Percentiles rank a stretch among this genome's conserved stretches.
Conservation (phyloP, 2,888 invertebrate species). For the Cantharis flavilabris region DNA sequence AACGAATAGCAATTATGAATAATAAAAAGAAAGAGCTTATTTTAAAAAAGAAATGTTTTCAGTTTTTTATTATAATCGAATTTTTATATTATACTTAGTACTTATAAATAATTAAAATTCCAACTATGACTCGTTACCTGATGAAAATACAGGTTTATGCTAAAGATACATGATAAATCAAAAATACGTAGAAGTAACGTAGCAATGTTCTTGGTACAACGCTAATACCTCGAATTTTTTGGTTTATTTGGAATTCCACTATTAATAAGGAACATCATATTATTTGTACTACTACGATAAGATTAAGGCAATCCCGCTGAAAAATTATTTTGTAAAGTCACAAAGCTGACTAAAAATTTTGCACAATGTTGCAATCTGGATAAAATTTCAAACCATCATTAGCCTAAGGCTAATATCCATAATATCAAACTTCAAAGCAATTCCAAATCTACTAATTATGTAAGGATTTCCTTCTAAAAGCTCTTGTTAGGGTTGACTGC, state of each 20-base stretch:
- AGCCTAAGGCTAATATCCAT: not conserved
- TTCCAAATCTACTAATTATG: not conserved
- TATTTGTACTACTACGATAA: not conserved
- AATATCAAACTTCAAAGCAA: not conserved
- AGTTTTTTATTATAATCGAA: not conserved
- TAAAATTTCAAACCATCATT: not conserved
- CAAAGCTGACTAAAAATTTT: not conserved
- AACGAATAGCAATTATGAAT: not conserved
- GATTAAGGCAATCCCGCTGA: too few relatives aligned
- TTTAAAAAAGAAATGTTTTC: too few relatives aligned
- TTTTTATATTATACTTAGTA: not conserved
- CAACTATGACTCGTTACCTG: not conserved
- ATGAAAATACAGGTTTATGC: not conserved
- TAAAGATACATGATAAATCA: not conserved
- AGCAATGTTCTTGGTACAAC: not conserved
- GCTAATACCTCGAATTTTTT: not conserved
- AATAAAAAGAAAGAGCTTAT: not conserved
- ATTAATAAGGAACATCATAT: not conserved
- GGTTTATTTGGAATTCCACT: not conserved
- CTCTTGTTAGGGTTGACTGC: not conserved
- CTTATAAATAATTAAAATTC: not conserved
- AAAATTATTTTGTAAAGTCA: too few relatives aligned
- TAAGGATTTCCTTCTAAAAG: not conserved
- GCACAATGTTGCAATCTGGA: not conserved
- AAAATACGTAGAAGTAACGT: not conserved